Base-by-base conservation (phyloP, 2,797 vertebrate species). In the Lerista edwardsae region DNA sequence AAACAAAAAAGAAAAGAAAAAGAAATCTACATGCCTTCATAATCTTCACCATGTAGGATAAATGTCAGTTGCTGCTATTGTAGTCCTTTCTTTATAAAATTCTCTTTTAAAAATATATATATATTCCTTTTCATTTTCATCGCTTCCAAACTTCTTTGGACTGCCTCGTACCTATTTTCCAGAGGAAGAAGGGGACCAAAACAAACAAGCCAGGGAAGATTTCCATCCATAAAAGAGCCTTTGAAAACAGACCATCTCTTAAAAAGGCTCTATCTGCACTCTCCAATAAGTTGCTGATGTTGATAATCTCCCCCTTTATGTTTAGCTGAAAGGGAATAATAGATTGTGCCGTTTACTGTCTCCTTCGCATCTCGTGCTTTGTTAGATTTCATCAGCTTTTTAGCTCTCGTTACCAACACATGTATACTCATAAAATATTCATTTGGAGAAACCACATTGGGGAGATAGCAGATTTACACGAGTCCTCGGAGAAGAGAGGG, bases 361-460 rank as follows among this genome's bases (percentile, higher is more conserved):
- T 79, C n/a, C 44, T 81, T 71, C 44, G 4, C 3, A 6, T 47
- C 21, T 79, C 47, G 79, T 31, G 36, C 84, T 87, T 79, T 77
- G 57, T 82, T 83, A 75, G 27, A 80, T 83, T 89, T 86, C 55
- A 1, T 61, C n/a, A 6, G 21, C 71, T 75, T 31, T 85, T 88
- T 83, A 29, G 29, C 74, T 84, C 57, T 89, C 87, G 39, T 84
- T 79, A 21, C 62, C 82, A 87, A 78, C 27, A 75, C 51, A 81
- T 7, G 25, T 65, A 41, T 1, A 64, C 75, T 84, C 75, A 65
- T 93, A 87, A 91, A 91, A 82, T 81, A 91, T 84, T 89, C 7
- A 86, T 47, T 7, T 39, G 6, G 39, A 7, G 25, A 57, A 88
- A 75, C 44, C 34, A 84, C 80, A 80, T 64, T 62, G 12, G 41